These are phyloP conservation scores for Agrypnus murinus DNA, from an alignment of 2,888 invertebrate genomes.

Conservation along the genomic window DNA sequence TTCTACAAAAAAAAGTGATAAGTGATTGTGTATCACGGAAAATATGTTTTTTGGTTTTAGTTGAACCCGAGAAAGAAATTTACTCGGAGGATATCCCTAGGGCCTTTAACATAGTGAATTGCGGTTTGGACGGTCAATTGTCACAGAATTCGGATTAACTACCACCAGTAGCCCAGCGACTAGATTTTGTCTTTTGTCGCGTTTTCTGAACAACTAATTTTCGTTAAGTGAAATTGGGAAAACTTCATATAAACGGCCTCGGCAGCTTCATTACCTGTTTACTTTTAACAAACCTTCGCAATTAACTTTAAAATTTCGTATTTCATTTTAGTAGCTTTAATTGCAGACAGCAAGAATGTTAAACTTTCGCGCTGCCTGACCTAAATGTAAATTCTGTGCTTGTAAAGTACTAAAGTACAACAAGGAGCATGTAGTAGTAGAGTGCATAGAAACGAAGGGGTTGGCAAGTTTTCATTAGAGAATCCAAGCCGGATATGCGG, in stretches of 20 bases:
- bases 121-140: too few relatives aligned
- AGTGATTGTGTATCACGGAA: too few relatives aligned
- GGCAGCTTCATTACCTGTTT: constrained; percentile 19
- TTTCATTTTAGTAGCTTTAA: constrained; percentile 27
- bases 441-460: constrained; percentile 22
- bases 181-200: background rate
- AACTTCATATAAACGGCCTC: constrained; percentile 13
- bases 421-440: constrained; percentile 25
- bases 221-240: constrained; percentile 4
- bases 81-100: too few relatives aligned
- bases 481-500: constrained; percentile 47
- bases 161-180: too few relatives aligned
- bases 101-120: too few relatives aligned
- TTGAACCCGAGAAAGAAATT: too few relatives aligned
- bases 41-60: too few relatives aligned
- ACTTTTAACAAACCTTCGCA: constrained; percentile 17
- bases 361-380: constrained; percentile 25
- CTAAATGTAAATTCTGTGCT: constrained; percentile 34
- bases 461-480: constrained; percentile 41
- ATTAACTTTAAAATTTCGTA: constrained; percentile 22
- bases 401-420: constrained; percentile 18
- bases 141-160: too few relatives aligned
- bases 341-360: constrained; percentile 26
- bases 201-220: constrained; percentile 5
- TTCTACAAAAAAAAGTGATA: too few relatives aligned